Conservation (phyloP, 1,140 invertebrate genomes). For the Tetramorium simillimum region DNA sequence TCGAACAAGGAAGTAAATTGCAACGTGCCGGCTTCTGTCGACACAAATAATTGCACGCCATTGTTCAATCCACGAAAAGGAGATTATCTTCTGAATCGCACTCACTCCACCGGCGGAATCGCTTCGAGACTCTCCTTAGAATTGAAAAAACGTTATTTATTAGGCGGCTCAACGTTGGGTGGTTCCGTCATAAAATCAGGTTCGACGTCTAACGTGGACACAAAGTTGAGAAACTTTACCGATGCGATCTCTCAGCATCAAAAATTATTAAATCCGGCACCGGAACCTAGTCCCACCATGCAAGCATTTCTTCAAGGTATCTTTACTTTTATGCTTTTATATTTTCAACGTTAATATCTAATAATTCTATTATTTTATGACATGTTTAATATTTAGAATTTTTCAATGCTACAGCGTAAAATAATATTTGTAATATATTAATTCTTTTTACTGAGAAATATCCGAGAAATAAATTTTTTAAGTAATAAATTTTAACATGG, state of each 20-base stretch:
- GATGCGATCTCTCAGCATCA: conserved; percentile 95
- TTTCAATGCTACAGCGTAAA: background rate
- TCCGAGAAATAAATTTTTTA: background rate
- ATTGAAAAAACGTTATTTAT: conserved; percentile 93
- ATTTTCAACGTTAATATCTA: background rate
- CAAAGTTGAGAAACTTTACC: conserved; percentile 92
- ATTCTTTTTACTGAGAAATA: background rate
- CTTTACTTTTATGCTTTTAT: conserved; percentile 30
- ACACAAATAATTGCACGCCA: conserved; percentile 78
- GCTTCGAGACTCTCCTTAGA: conserved; percentile 94
- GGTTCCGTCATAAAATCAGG: conserved; percentile 92
- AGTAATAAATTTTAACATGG: background rate
- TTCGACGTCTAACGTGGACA: conserved; percentile 93
- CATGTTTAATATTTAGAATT: background rate
- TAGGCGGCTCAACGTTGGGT: conserved; percentile 88
- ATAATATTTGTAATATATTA: background rate
- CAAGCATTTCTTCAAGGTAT: conserved; percentile 88
- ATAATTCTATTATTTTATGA: conserved; percentile 7
- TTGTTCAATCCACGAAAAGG: conserved; percentile 87
- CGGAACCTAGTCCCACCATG: conserved; percentile 91
- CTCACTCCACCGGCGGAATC: conserved; percentile 93
- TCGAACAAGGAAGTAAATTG: conserved; percentile 34
- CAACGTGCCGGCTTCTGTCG: conserved; percentile 38
- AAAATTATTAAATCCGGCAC: conserved; percentile 93
- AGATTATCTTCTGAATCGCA: conserved; percentile 92